Percentiles rank a stretch among this genome's conserved stretches.
These are phyloP conservation scores for Cephus pulcher DNA, from an alignment of 2,888 invertebrate species.

Conservation along the genomic window DNA sequence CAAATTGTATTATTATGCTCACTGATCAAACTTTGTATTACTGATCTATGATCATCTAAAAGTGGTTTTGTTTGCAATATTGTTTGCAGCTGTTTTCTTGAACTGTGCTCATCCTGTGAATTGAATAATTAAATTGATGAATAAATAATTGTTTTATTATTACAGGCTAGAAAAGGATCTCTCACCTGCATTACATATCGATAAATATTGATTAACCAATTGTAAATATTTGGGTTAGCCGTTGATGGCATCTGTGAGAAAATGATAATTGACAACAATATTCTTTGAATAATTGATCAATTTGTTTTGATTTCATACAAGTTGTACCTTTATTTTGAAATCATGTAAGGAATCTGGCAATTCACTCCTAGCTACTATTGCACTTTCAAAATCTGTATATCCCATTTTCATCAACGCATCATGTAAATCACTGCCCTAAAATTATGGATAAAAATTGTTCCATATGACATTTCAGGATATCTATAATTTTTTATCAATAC, in stretches of 20 bases:
- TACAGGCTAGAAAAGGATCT: not conserved
- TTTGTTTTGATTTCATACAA: not conserved
- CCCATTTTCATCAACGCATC: slow-evolving; percentile 50
- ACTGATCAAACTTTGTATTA: slow-evolving; percentile 39
- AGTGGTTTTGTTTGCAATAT: slow-evolving; percentile 51
- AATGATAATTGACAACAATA: too few relatives aligned
- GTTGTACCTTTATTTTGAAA: slow-evolving; percentile 3
- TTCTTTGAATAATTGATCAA: too few relatives aligned
- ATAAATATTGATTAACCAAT: slow-evolving; percentile 2
- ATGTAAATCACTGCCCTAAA: slow-evolving; percentile 55
- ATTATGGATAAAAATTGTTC: slow-evolving; percentile 15
- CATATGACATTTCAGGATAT: slow-evolving; percentile 1
- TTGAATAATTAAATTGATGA: not conserved
- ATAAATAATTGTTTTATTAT: slow-evolving; percentile 8
- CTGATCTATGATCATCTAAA: slow-evolving; percentile 53
- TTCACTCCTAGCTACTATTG: slow-evolving; percentile 28
- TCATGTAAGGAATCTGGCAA: not conserved
- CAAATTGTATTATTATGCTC: slow-evolving; percentile 25
- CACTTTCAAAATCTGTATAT: slow-evolving; percentile 53
- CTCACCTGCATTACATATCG: slow-evolving; percentile 7
- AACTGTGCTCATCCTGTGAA: slow-evolving; percentile 34
- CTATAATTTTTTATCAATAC: slow-evolving; percentile 28
- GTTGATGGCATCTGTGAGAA: not conserved
- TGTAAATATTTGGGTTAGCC: not conserved
- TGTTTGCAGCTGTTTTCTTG: slow-evolving; percentile 38